Evolutionary conservation across 1,140 invertebrate genomes (phyloP), one percentile per base, ranked within the genome.

Genomic region (Copidosoma floridanum): DNA sequence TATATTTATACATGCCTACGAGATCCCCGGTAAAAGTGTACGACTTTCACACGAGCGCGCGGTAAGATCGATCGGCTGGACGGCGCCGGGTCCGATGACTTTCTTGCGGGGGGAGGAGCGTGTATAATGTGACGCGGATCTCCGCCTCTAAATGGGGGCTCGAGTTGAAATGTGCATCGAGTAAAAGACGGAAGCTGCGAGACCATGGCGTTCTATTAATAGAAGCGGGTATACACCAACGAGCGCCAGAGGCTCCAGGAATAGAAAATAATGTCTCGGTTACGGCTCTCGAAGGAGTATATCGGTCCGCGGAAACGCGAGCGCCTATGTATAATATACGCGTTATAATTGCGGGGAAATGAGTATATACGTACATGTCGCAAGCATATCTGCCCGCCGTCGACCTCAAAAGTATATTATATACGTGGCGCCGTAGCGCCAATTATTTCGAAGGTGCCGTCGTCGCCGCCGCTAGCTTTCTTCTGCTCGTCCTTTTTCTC

Each of bases 201-300:
- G 38, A 20, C 38, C 32, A 63, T 59, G 55, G 55, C 44, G 47
- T 29, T 69, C 72, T 77, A 77, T 77, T 74, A 78, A 79, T 79
- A 79, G 67, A 44, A 55, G 27, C 47, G 29, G 37, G n/a, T n/a
- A n/a, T n/a, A n/a, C n/a, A n/a, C n/a, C n/a, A n/a, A n/a, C n/a
- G n/a, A n/a, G n/a, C n/a, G n/a, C n/a, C n/a, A n/a, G n/a, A 51
- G 54, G 58, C 57, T 70, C 69, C 72, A 70, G 69, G 69, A 76
- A 77, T 78, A 75, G 76, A 76, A 76, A 75, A 76, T n/a, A n/a
- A n/a, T n/a, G n/a, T 75, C 68, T 65, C 63, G 66, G 60, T 62
- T 66, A 23, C 23, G 16, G n/a, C 43, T 46, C 43, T 10, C 43
- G 6, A 23, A 6, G n/a, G n/a, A n/a, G n/a, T n/a, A n/a, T n/a